Evolutionary conservation across 1,140 invertebrate genomes (phyloP), one percentile per base, ranked within the genome.

Genomic region (Tachypleus tridentatus): DNA sequence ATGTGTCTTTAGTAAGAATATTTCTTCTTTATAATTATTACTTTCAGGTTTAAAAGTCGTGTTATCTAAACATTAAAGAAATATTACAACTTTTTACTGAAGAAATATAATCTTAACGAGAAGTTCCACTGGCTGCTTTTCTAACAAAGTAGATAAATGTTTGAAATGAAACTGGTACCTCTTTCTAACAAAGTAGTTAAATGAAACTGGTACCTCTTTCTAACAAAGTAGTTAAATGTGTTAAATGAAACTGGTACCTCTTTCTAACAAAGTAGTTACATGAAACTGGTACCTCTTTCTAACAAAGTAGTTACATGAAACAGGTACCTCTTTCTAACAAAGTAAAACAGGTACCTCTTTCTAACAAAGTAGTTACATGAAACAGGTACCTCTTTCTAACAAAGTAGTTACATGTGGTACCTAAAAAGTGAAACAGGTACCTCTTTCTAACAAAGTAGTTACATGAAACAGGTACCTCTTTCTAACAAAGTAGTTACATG

Each of bases 311-410:
- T 61, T 60, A 67, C 62, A 65, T 65, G 51, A 66, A 51, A 61
- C 53, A n/a, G 29, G 47, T 58, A 61, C 63, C 61, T 93, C 87
- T 64, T n/a, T n/a, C n/a, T n/a, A n/a, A n/a, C 29, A 29, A 29
- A 29, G 29, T 29, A 29, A 66, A 51, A 61, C 53, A n/a, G 29
- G 47, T 58, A 61, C 63, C 61, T 93, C 87, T 64, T n/a, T n/a
- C n/a, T n/a, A n/a, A n/a, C 29, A 29, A 29, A 29, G 29, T 29
- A 29, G 50, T 61, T 60, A 67, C 62, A 65, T 65, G 51, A 66
- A 51, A 61, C 53, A n/a, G 29, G 47, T 58, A 61, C 63, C 61
- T 93, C 87, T 64, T n/a, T n/a, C n/a, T n/a, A n/a, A n/a, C 29
- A 29, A 29, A 29, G 29, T 29, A 29, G 50, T 61, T 60, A 67